Evolutionary conservation across 2,888 invertebrate species (phyloP).

Genomic region (Sinopyrophorus schimmeli): DNA sequence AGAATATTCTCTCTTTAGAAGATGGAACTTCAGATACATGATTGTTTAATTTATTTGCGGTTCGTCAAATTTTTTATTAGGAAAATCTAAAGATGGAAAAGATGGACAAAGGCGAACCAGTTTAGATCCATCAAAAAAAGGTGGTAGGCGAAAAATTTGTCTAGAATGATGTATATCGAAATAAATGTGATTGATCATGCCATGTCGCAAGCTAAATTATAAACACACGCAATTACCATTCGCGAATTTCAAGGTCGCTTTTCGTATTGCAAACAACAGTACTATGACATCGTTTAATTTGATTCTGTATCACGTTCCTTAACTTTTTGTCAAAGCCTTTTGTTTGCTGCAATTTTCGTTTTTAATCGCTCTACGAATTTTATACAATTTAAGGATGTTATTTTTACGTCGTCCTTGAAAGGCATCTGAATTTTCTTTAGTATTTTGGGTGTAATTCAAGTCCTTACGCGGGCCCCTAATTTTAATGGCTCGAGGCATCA

Average conservation of each 20-base stretch:
- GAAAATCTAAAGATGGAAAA: constrained; percentile 13
- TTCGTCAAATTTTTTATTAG: too few relatives aligned
- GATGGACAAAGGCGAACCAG: constrained; percentile 17
- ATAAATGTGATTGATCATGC: constrained; percentile 14
- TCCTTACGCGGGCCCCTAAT: constrained; percentile 12
- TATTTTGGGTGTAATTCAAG: background rate
- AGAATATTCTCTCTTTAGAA: too few relatives aligned
- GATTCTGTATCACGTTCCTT: constrained; percentile 1
- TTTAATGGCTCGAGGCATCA: constrained; percentile 7
- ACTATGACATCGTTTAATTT: background rate
- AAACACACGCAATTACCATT: constrained; percentile 13
- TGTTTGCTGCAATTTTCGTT: background rate
- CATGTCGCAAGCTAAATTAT: constrained; percentile 14
- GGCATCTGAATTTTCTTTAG: background rate
- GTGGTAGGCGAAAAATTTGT: constrained; percentile 25
- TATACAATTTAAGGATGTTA: background rate
- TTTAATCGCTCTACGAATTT: background rate
- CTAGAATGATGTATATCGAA: constrained; percentile 13
- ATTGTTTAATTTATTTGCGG: too few relatives aligned
- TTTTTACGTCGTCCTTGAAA: constrained; percentile 4
- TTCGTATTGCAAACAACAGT: constrained; percentile 3
- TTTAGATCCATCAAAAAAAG: constrained; percentile 16
- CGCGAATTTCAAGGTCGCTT: constrained; percentile 18
- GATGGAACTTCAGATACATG: too few relatives aligned
- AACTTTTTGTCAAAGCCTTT: background rate